Base-by-base conservation (phyloP, 2,113 vertebrate genomes). In the Istiophorus platypterus region DNA sequence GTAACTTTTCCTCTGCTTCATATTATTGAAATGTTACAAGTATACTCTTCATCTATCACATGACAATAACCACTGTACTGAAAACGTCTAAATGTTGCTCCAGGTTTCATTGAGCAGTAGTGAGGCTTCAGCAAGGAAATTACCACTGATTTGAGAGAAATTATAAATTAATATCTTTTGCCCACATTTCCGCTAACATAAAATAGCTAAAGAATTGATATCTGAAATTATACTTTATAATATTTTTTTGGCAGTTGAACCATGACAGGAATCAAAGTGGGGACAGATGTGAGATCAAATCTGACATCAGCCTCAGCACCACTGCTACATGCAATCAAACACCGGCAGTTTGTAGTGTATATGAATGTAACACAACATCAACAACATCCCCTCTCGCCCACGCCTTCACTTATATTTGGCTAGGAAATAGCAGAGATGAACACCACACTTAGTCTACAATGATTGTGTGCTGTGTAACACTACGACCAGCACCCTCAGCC, bases 1-100 rank as follows among this genome's bases (percentile, higher is more conserved):
- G 91, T 89, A 87, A 75, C 80, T 64, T 76, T 52, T 84, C 84
- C 85, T 72, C 73, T 61, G 57, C 64, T 51, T 75, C 24, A 27
- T 72, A 72, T 69, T 59, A 80, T 45, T 81, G 34, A 51, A 75
- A 89, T 65, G 26, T 83, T 57, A 52, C 13, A 3, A 62, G 86
- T 80, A 78, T 67, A 72, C 74, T 73, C 39, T 72, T 81, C 37
- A 61, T 62, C 77, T 84, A 85, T 80, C 61, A 90, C 79, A 73
- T 49, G 76, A 89, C 84, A 71, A 66, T 56, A 73, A 84, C 34
- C 65, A 83, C 81, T 70, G 27, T 1, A 78, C 37, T 75, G 39
- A 47, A 51, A 78, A 78, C 13, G 34, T 49, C 37, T 27, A 22
- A 22, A 56, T 27, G 51, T 63, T 49, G 41, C 69, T 66, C 34